Conservation (phyloP, 1,140 invertebrate species). For the Cardiocondyla obscurior region DNA sequence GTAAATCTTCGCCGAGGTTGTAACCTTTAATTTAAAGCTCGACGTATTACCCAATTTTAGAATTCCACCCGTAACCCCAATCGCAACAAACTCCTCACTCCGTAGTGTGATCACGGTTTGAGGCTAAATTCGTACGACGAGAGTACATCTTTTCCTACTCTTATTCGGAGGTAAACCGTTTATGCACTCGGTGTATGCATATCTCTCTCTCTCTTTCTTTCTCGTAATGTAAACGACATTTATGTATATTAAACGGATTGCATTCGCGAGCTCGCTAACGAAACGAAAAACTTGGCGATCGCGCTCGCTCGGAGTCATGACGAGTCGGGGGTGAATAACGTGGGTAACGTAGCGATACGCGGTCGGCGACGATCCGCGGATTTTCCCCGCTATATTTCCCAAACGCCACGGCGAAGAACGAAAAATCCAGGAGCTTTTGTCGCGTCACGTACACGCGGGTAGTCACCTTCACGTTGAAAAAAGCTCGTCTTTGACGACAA, state of each 20-base stretch:
- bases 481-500: slow-evolving; percentile 66
- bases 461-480: slow-evolving; percentile 43
- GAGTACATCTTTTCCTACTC: not conserved
- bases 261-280: not conserved
- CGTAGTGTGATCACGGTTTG: too few relatives aligned
- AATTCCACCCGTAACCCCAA: too few relatives aligned
- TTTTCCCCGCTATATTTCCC: slow-evolving; percentile 41
- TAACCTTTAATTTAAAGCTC: too few relatives aligned
- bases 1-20: too few relatives aligned
- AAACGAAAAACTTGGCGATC: not conserved
- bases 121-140: not conserved
- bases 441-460: slow-evolving; percentile 27
- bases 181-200: not conserved
- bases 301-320: not conserved
- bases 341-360: too few relatives aligned
- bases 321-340: not conserved
- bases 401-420: not conserved
- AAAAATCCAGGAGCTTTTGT: slow-evolving; percentile 57
- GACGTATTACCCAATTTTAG: too few relatives aligned
- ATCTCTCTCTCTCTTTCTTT: too few relatives aligned
- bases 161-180: slow-evolving; percentile 13
- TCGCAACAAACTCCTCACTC: too few relatives aligned
- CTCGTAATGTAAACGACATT: slow-evolving; percentile 7
- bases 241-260: slow-evolving; percentile 1
- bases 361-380: slow-evolving; percentile 31